Evolutionary conservation across 1,140 invertebrate species (phyloP).

Genomic region (Aphidius ervi): DNA sequence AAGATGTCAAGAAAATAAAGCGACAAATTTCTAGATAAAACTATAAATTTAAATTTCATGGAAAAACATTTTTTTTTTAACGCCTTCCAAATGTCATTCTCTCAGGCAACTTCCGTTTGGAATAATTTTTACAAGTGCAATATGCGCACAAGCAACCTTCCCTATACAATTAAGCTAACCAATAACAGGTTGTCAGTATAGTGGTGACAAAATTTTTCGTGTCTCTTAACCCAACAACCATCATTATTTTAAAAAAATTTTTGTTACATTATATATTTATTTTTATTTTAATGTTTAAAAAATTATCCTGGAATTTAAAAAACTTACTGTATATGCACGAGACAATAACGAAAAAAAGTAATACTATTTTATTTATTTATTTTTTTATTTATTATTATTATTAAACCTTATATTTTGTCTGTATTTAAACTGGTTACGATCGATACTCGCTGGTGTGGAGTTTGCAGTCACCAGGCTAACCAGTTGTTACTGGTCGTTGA

Average conservation of each 20-base stretch:
- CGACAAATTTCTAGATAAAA: slow-evolving; percentile 19
- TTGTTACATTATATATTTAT: neutral
- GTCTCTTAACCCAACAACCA: neutral
- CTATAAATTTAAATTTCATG: slow-evolving; percentile 27
- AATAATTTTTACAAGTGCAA: slow-evolving; percentile 30
- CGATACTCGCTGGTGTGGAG: slow-evolving; percentile 13
- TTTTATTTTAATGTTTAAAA: neutral
- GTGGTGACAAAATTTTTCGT: slow-evolving; percentile 26
- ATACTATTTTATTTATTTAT: neutral
- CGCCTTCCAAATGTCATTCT: slow-evolving; percentile 39
- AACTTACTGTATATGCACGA: slow-evolving; percentile 7
- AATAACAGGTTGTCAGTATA: slow-evolving; percentile 26
- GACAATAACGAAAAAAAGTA: no score
- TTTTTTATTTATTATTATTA: slow-evolving; percentile 1
- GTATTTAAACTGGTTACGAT: slow-evolving; percentile 14
- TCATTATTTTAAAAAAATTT: neutral
- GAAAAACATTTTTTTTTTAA: slow-evolving; percentile 13
- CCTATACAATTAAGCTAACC: slow-evolving; percentile 24
- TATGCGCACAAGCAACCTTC: neutral
- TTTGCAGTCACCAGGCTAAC: slow-evolving; percentile 15
- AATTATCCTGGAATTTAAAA: slow-evolving; percentile 25
- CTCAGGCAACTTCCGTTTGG: slow-evolving; percentile 18
- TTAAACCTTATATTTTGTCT: neutral
- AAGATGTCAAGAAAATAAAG: neutral
- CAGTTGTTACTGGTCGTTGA: slow-evolving; percentile 23